Base-by-base conservation (phyloP, 1,140 invertebrate species). In the Hyposmocoma kahamanoa region DNA sequence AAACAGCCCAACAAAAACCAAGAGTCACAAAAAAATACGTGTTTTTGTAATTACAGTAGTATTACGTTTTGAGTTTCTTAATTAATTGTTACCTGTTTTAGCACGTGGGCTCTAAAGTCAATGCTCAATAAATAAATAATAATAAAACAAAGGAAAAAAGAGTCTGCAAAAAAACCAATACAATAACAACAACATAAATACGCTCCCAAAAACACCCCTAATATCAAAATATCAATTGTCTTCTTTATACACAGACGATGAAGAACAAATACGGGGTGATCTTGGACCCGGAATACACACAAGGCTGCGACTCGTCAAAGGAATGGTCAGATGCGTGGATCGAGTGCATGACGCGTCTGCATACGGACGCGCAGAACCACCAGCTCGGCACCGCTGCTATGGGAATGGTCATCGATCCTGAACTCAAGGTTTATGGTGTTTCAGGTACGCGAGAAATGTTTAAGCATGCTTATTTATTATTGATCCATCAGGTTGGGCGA, bases 311-410 rank as follows among this genome's bases (percentile, higher is more conserved):
- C 17, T 87, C 90, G 47, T 68, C 88, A 11, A 76, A 86, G 13
- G 91, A 91, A 38, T 79, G 79, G 51, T 85, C 84, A 0, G 89
- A 90, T 47, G 67, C 76, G 3, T 91, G 91, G 62, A 87, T 88
- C 67, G 76, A 78, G 24, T 92, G 91, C 62, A 77, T 87, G 44
- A 83, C 86, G 2, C 61, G 70, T 0, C 6, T 48, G 6, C 42
- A 69, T 56, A 78, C 74, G 0, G 68, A 86, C 38, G 86, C 86
- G 0, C 72, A 90, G 20, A 88, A 89, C 55, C 90, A 91, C 63
- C 87, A 88, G 21, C 67, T 86, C 1, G 89, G 90, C 0, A 91
- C 91, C 0, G 90, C 89, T 52, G 90, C 89, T 62, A 92, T 93
- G 88, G 91, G 90, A 3, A 60, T 61, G 8, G 88, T 88, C 11